Conservation (phyloP, 2,113 vertebrate species). For the Peromyscus leucopus region DNA sequence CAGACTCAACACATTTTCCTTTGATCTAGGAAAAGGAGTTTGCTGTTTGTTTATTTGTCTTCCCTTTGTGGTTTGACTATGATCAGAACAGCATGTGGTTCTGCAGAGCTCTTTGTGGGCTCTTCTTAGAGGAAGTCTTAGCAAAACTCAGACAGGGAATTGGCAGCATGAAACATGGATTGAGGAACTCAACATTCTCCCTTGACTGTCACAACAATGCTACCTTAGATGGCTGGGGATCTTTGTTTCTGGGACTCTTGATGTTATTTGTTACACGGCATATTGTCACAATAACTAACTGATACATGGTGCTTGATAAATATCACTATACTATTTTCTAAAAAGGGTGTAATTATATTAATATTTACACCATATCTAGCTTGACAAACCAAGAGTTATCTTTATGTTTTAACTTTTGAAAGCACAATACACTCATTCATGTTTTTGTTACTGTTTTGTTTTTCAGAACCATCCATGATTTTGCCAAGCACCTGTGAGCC, state of each 20-base stretch:
- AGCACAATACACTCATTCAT: not conserved
- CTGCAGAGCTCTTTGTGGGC: not conserved
- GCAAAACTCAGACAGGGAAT: not conserved
- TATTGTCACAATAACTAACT: slow-evolving; percentile 30
- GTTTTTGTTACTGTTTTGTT: slow-evolving; percentile 50
- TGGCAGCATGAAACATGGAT: not conserved
- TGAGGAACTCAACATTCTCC: not conserved
- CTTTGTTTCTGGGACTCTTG: slow-evolving; percentile 21
- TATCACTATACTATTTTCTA: not conserved
- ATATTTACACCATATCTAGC: not conserved
- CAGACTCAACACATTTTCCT: not conserved
- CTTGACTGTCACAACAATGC: not conserved
- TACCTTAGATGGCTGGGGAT: not conserved
- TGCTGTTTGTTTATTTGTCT: not conserved
- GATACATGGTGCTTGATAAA: not conserved
- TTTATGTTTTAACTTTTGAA: slow-evolving; percentile 59
- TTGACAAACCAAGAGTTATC: not conserved
- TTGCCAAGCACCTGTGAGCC: slow-evolving; percentile 55
- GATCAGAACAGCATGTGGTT: not conserved
- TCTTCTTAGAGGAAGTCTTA: not conserved
- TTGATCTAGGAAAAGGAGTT: not conserved
- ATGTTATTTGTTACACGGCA: slow-evolving; percentile 21
- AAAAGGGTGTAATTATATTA: not conserved
- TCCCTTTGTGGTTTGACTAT: not conserved
- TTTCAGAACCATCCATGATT: slow-evolving; percentile 4